Base-by-base conservation (phyloP, 2,888 invertebrate species). In the Torymus tubicola region DNA sequence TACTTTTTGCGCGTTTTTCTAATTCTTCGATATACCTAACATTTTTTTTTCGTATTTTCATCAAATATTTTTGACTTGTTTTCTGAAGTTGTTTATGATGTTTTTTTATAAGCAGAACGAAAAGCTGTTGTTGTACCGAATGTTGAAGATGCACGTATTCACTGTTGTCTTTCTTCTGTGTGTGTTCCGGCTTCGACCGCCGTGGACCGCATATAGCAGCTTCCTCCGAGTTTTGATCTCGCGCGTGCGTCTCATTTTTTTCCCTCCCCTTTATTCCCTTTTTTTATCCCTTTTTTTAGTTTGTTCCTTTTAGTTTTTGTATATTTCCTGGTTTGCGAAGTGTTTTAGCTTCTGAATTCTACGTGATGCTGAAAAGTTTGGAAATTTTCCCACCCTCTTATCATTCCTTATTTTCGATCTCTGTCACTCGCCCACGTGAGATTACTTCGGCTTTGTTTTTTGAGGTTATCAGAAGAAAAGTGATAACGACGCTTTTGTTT, bases 341-440 rank as follows among this genome's bases (percentile, higher is more conserved):
- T 8, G 42, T 53, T 64, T 24, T 10, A 14, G 50, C 42, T 70
- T 55, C 3, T 14, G n/a, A 70, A 50, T 14, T 3, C 13, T 24
- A 52, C 14, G 16, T 52, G 3, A n/a, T 65, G 42, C 42, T 42
- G 8, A 42, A 60, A 63, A 58, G 58, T 65, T 74, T 67, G 14
- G 21, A 12, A 13, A n/a, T 21, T 58, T 55, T 70, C 42, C 10
- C n/a, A 14, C 69, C 57, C 16, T 58, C 64, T 72, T 60, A 61
- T 72, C 24, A 14, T 61, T 74, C 24, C 42, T 18, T 52, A 18
- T 70, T 14, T 64, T 74, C 24, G 63, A n/a, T 74, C 75, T 63
- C 42, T 71, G 12, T 80, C 69, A 50, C 18, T 57, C 24, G 31
- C 70, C 78, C 78, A 81, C 81, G 81, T 81, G 81, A 81, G 78